Conservation (phyloP, 2,888 invertebrate species). For the Digitonthophagus gazella region DNA sequence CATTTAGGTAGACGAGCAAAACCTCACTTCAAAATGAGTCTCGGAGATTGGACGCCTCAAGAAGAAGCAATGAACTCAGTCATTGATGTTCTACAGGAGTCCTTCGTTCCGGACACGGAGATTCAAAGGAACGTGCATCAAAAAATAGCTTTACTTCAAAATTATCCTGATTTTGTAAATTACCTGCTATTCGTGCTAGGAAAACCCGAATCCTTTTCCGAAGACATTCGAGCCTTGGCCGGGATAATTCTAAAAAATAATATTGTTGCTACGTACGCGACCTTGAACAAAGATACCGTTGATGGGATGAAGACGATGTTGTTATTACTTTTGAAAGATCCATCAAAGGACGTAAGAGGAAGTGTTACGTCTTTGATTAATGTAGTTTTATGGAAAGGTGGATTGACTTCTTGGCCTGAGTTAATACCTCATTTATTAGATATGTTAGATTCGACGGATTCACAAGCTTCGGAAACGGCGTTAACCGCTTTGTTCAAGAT, state of each 20-base stretch:
- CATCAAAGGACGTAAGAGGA: constrained; percentile 89
- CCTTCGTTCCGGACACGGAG: constrained; percentile 94
- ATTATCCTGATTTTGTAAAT: constrained; percentile 97
- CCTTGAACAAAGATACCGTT: constrained; percentile 83
- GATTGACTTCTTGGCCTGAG: constrained; percentile 89
- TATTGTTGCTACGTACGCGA: constrained; percentile 85
- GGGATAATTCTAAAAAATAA: constrained; percentile 98
- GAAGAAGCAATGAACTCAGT: constrained; percentile 94
- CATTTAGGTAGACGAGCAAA: constrained; percentile 13
- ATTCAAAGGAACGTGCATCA: constrained; percentile 95
- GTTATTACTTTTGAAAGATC: constrained; percentile 88
- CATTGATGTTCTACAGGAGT: constrained; percentile 93
- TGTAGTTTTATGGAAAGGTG: constrained; percentile 90
- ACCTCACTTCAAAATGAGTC: constrained; percentile 51
- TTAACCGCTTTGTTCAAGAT: constrained; percentile 97
- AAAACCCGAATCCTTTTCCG: constrained; percentile 88
- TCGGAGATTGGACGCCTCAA: constrained; percentile 86
- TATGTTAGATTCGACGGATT: constrained; percentile 87
- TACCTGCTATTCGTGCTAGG: constrained; percentile 96
- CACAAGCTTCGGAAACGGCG: constrained; percentile 94
- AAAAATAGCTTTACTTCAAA: constrained; percentile 96
- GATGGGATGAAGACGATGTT: constrained; percentile 94
- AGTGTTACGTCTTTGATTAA: constrained; percentile 97
- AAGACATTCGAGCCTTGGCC: constrained; percentile 92
- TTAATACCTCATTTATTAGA: constrained; percentile 86